Evolutionary conservation across 1,140 invertebrate species (phyloP), one percentile per base, ranked within the genome.

Genomic region (Hyles vespertilio): DNA sequence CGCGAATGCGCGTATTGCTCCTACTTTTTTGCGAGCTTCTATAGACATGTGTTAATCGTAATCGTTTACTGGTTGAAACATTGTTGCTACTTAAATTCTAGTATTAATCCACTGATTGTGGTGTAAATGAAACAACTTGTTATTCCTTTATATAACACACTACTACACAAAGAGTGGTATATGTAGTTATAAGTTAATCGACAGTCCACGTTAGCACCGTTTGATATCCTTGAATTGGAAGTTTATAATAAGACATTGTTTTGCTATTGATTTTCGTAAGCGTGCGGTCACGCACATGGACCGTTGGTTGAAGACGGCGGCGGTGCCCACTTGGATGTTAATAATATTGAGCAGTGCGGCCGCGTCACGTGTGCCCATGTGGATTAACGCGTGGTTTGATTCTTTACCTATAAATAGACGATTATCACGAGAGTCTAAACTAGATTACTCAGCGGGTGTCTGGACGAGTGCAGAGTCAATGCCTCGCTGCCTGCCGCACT

Each of bases 351-450:
- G 75, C 73, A 65, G 73, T 73, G 73, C 68, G 64, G 54, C 69
- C 58, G 69, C 75, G 71, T 77, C 68, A 77, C 66, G 64, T 69
- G 65, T 53, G 56, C 74, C 76, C 76, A 65, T 67, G 65, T 56
- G 70, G 69, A 63, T 61, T 60, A 61, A 61, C 61, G 63, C 67
- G 70, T 72, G 36, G 74, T 77, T 81, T 82, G 78, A 82, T 82
- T 77, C 75, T 76, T 76, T 72, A 8, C 73, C 79, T 84, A 84
- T 84, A 77, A 81, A 82, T 84, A 84, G 77, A 67, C 58, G 70
- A 81, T 79, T 81, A 81, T 74, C 67, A 72, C 75, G 72, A 56
- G 51, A 58, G 54, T 56, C 53, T 11, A 57, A 63, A 57, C 61
- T 63, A 54, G 58, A 71, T 69, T 72, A 61, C 70, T 76, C 72